Percentiles rank a stretch among this genome's conserved stretches.
Conservation (phyloP, 2,797 vertebrate species). For the Gobio occitaniae region DNA sequence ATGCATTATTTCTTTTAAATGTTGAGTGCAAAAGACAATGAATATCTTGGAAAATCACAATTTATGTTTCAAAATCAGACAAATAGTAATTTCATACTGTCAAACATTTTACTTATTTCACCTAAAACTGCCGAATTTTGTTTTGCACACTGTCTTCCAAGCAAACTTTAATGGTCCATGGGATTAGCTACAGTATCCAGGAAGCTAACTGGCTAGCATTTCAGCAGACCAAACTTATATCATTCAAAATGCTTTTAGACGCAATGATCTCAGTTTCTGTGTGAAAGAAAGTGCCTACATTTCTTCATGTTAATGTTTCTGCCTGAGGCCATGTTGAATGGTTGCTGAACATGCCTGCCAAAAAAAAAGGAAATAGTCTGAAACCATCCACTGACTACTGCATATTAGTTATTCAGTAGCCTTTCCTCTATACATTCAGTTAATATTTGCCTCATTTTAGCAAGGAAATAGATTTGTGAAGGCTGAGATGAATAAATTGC, state of each 20-base stretch:
- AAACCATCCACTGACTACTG: neutral
- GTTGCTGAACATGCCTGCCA: neutral
- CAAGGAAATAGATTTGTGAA: neutral
- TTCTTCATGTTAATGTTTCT: conserved; percentile 41
- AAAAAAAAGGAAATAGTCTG: neutral
- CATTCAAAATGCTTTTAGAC: conserved; percentile 39
- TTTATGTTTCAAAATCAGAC: neutral
- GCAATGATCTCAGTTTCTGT: conserved; percentile 30
- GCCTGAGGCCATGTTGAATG: conserved; percentile 29
- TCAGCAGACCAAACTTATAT: neutral
- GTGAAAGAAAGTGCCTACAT: conserved; percentile 24
- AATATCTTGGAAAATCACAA: neutral
- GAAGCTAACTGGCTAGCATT: neutral
- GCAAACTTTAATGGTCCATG: neutral
- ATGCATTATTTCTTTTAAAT: neutral
- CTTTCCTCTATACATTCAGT: neutral
- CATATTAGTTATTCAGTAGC: neutral
- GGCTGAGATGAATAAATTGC: neutral
- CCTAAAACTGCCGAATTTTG: neutral
- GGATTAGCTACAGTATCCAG: neutral
- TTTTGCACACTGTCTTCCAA: neutral
- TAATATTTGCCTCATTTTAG: neutral
- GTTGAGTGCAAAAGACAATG: too few relatives aligned
- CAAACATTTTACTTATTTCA: neutral
- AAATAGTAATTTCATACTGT: neutral